phyloP scores from a whole-genome alignment of 2,113 vertebrate species.

The Crotalus tigris region DNA sequence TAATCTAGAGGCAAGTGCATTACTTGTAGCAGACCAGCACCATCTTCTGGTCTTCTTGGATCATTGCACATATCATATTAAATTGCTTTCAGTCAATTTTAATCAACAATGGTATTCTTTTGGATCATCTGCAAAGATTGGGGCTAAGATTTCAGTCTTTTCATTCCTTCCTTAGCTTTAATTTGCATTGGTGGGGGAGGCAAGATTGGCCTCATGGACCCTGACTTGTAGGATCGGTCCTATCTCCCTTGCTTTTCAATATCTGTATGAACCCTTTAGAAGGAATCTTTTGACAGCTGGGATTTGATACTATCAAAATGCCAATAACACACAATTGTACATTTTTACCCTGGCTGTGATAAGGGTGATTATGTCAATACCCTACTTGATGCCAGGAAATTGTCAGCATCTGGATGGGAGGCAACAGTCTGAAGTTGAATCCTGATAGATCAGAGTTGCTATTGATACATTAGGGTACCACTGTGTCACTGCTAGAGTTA shows the following conservation, averaged over 20 bases:
- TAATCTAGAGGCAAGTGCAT: not conserved
- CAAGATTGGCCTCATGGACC: not conserved
- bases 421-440: not conserved
- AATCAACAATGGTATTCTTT: not conserved
- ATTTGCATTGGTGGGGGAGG: not conserved
- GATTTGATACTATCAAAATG: not conserved
- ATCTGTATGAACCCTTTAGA: not conserved
- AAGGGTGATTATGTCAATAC: not conserved
- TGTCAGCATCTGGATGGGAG: not conserved
- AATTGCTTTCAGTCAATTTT: not conserved
- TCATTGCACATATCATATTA: not conserved
- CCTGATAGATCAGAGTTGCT: not conserved
- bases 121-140: not conserved
- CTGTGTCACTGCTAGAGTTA: too few species aligned
- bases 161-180: not conserved
- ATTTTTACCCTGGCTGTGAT: not conserved
- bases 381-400: not conserved
- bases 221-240: not conserved
- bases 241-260: not conserved
- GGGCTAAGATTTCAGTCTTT: not conserved
- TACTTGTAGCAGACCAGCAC: not conserved
- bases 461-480: not conserved
- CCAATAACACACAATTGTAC: not conserved
- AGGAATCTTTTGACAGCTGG: not conserved
- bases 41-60: not conserved